phyloP scores from a whole-genome alignment of 2,113 vertebrate genomes.

The Panthera uncia region DNA sequence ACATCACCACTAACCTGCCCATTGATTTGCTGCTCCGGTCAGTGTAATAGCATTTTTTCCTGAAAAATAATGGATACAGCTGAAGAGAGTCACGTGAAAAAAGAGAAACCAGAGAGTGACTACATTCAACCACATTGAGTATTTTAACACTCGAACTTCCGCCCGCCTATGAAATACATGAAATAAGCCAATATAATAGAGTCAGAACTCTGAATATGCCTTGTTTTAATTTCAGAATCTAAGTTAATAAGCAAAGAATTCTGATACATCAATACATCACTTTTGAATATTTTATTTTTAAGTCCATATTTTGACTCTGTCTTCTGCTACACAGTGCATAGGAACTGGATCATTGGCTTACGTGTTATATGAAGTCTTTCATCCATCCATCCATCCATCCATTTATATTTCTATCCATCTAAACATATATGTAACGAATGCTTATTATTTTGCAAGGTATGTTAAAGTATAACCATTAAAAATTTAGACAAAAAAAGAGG shows the following conservation, averaged over 20 bases:
- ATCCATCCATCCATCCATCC: neutral
- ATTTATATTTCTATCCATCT: neutral
- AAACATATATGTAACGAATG: neutral
- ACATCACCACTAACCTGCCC: conserved; percentile 92
- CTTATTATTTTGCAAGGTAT: neutral
- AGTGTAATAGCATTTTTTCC: conserved; percentile 98
- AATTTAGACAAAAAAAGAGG: neutral
- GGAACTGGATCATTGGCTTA: neutral
- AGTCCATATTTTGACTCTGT: neutral
- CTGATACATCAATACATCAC: neutral
- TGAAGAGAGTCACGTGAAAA: conserved; percentile 69
- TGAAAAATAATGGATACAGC: conserved; percentile 85
- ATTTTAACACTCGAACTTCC: conserved; percentile 45
- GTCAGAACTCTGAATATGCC: neutral
- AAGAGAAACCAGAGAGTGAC: neutral
- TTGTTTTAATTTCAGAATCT: neutral
- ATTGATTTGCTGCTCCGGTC: conserved; percentile 96
- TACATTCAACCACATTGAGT: neutral
- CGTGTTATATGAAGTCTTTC: neutral
- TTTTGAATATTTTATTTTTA: neutral
- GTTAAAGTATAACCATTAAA: neutral
- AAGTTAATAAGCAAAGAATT: neutral
- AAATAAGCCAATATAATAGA: neutral
- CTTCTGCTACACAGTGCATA: neutral
- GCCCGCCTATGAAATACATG: conserved; percentile 7